A percentile compares a stretch with the other conserved stretches of the same genome.
Evolutionary conservation across 2,113 vertebrate species (phyloP).

Genomic region (Lucifuga dentata): DNA sequence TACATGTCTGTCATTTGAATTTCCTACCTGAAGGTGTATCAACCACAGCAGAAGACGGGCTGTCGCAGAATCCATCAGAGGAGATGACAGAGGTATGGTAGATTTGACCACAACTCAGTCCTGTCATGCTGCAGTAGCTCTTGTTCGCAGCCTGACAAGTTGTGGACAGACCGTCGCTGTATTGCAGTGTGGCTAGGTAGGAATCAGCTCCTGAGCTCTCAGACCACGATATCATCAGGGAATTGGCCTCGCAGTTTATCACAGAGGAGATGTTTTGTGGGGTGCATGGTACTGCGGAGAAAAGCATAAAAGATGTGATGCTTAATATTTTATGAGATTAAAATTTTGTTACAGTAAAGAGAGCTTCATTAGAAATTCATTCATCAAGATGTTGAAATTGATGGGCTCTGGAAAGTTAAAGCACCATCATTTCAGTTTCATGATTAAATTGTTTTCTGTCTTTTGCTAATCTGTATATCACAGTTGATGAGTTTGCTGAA

Average conservation of each 20-base stretch:
- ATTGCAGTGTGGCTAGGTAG: constrained; percentile 73
- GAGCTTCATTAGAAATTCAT: background rate
- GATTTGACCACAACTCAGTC: constrained; percentile 76
- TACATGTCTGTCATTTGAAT: too few relatives aligned
- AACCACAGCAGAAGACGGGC: constrained; percentile 53
- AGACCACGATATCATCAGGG: constrained; percentile 75
- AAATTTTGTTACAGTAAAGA: background rate
- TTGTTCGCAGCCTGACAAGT: constrained; percentile 68
- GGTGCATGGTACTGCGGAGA: constrained; percentile 77
- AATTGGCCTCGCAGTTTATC: constrained; percentile 66
- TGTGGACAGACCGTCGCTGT: constrained; percentile 66
- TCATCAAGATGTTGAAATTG: too few relatives aligned
- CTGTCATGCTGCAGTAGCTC: constrained; percentile 71
- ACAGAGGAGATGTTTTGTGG: constrained; percentile 58
- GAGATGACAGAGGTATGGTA: constrained; percentile 78
- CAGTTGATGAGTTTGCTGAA: too few relatives aligned
- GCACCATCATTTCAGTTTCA: too few relatives aligned
- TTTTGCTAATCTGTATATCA: too few relatives aligned
- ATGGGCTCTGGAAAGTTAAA: background rate
- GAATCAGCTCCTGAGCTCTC: constrained; percentile 73
- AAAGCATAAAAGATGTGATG: background rate
- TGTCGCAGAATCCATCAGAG: constrained; percentile 79
- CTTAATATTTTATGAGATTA: background rate
- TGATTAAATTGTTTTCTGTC: too few relatives aligned
- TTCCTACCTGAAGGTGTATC: constrained; percentile 73